Evolutionary conservation across 2,888 invertebrate genomes (phyloP), one percentile per base, ranked within the genome.

Genomic region (Augochlorella aurata): DNA sequence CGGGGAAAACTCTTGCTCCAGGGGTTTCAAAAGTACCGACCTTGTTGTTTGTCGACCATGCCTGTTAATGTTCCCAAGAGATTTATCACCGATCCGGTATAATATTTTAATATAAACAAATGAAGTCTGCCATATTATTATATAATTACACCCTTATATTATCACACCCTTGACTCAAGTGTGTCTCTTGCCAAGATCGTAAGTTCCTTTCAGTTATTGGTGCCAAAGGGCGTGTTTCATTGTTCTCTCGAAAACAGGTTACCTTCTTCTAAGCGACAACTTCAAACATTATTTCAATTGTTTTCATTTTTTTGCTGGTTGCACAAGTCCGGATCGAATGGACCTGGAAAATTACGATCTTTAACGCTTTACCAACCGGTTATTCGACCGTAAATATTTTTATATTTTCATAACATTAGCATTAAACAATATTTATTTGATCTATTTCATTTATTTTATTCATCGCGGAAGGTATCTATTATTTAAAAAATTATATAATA

Each of bases 31-130:
- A 63, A n/a, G n/a, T 44, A 29, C n/a, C 44, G 63, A 63, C 10
- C 38, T 38, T 63, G 63, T 44, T 63, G 63, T 44, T 38, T 10
- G 9, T 1, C 63, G 38, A n/a, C 38, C 1, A 38, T 38, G 9
- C 18, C 18, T 10, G 38, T n/a, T 61, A 29, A 29, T 24, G 16
- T 18, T 61, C 29, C 16, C 38, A 2, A 18, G 38, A 44, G 29
- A 63, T 63, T 63, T 63, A 63, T 44, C 18, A 38, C 9, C 29
- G 4, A 24, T 10, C 14, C 58, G 9, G 16, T 38, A 38, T 4
- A n/a, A 63, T 63, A 63, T 63, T 63, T 18, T 38, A 63, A 63
- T 63, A 44, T 38, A 38, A 63, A 38, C n/a, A 63, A 63, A 63
- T 44, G 44, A 38, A 63, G 18, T 18, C 16, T 2, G n/a, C 38